Conservation (phyloP, 2,888 invertebrate species). For the Ptychoptera contaminata region DNA sequence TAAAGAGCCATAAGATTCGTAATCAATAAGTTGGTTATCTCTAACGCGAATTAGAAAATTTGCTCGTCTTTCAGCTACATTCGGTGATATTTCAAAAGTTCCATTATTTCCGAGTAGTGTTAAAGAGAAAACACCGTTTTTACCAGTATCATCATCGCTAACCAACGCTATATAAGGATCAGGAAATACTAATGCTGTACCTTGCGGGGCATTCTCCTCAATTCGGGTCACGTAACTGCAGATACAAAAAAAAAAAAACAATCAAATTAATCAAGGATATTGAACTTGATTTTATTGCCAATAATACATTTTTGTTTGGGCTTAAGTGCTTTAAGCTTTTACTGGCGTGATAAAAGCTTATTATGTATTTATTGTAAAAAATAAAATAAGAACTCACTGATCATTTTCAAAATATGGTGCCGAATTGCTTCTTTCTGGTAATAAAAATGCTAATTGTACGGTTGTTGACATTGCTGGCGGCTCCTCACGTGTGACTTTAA, state of each 20-base stretch:
- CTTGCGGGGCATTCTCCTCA: conserved; percentile 68
- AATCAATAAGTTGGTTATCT: conserved; percentile 69
- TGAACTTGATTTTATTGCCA: background rate
- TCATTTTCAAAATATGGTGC: conserved; percentile 67
- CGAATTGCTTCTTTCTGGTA: conserved; percentile 59
- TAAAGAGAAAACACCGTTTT: conserved; percentile 67
- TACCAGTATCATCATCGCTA: conserved; percentile 64
- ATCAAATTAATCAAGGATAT: background rate
- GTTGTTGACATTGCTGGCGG: conserved; percentile 66
- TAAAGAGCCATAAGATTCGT: conserved; percentile 61
- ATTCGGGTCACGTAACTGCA: conserved; percentile 57
- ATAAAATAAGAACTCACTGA: conserved; percentile 38
- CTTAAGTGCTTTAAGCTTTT: background rate
- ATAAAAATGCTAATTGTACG: conserved; percentile 67
- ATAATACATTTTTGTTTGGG: background rate
- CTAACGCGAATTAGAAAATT: conserved; percentile 71
- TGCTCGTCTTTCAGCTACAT: conserved; percentile 60
- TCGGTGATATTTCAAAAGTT: conserved; percentile 76
- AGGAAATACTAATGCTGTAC: conserved; percentile 54
- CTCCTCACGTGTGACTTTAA: conserved; percentile 53
- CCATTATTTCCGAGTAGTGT: conserved; percentile 65
- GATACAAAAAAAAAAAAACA: conserved; percentile 11
- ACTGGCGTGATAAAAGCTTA: conserved; percentile 24
- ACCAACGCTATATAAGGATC: conserved; percentile 58
- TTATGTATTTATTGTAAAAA: conserved; percentile 32